These are phyloP conservation scores for Cryptocheilus praepositus DNA, from an alignment of 2,888 invertebrate species.

Conservation along the genomic window DNA sequence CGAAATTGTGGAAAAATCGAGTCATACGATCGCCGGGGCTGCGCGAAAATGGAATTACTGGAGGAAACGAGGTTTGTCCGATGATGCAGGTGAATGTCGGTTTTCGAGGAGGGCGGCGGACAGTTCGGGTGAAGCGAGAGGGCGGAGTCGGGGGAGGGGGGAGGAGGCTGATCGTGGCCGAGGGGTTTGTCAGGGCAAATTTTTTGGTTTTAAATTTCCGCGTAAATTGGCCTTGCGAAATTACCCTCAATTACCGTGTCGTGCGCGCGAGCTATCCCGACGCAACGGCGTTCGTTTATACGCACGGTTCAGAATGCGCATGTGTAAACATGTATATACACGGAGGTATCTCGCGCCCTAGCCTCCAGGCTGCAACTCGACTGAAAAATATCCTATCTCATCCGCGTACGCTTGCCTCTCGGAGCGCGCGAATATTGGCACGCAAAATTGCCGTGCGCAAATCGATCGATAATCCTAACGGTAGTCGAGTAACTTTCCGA, in stretches of 20 bases:
- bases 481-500: no score
- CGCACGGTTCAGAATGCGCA: neutral
- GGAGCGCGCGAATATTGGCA: neutral
- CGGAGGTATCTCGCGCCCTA: constrained; percentile 17
- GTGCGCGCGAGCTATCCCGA: constrained; percentile 26
- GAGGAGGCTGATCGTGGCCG: constrained; percentile 21
- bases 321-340: neutral
- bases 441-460: neutral
- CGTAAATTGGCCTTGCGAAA: constrained; percentile 65
- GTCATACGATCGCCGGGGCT: constrained; percentile 66
- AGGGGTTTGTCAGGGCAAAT: constrained; percentile 44
- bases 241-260: constrained; percentile 65
- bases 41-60: constrained; percentile 71
- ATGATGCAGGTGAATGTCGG: constrained; percentile 65
- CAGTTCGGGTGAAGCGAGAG: constrained; percentile 8
- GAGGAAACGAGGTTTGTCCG: constrained; percentile 67
- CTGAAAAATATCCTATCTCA: constrained; percentile 50
- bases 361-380: constrained; percentile 41
- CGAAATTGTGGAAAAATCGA: constrained; percentile 72
- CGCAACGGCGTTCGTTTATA: constrained; percentile 5
- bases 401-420: neutral
- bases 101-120: constrained; percentile 36
- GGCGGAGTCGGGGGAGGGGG: constrained; percentile 13
- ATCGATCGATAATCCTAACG: no score
- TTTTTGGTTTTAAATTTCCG: constrained; percentile 67